Evolutionary conservation across 2,113 vertebrate genomes (phyloP).

Genomic region (Stigmatopora nigra): DNA sequence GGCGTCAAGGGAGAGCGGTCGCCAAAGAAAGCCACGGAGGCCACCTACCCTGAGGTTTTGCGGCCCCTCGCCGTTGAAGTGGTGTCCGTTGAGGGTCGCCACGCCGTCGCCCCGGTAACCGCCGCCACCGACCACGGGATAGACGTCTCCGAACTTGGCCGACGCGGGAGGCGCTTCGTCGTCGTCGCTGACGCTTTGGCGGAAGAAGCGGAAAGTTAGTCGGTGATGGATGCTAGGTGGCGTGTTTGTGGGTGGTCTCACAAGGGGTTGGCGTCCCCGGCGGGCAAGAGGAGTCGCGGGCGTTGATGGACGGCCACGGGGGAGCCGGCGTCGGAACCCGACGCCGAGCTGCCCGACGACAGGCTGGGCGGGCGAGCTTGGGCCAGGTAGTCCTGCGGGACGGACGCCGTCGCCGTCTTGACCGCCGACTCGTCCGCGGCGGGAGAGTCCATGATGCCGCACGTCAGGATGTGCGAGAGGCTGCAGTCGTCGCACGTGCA

Average conservation of each 20-base stretch:
- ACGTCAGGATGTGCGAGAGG: slow-evolving; percentile 96
- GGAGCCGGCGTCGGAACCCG: slow-evolving; percentile 90
- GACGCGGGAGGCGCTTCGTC: slow-evolving; percentile 85
- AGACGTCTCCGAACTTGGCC: slow-evolving; percentile 85
- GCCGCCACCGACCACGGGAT: slow-evolving; percentile 70
- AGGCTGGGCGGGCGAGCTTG: slow-evolving; percentile 88
- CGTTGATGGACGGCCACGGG: slow-evolving; percentile 87
- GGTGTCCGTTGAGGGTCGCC: slow-evolving; percentile 81
- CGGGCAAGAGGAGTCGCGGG: slow-evolving; percentile 76
- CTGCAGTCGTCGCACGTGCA: slow-evolving; percentile 98
- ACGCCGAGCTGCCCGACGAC: slow-evolving; percentile 91
- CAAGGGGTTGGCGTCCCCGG: slow-evolving; percentile 79
- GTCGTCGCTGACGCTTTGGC: slow-evolving; percentile 72
- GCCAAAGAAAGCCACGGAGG: not conserved
- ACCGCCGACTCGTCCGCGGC: slow-evolving; percentile 84
- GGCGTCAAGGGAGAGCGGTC: not conserved
- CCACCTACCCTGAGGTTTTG: slow-evolving; percentile 80
- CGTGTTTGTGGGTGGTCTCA: slow-evolving; percentile 63
- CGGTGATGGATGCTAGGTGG: no score
- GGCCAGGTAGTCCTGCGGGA: slow-evolving; percentile 77
- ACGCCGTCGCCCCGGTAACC: slow-evolving; percentile 77
- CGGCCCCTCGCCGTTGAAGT: slow-evolving; percentile 77
- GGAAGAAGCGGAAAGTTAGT: not conserved
- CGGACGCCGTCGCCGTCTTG: slow-evolving; percentile 81
- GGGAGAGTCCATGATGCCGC: slow-evolving; percentile 95